Evolutionary conservation across 2,797 vertebrate species (phyloP).

Genomic region (Gorsachius magnificus): DNA sequence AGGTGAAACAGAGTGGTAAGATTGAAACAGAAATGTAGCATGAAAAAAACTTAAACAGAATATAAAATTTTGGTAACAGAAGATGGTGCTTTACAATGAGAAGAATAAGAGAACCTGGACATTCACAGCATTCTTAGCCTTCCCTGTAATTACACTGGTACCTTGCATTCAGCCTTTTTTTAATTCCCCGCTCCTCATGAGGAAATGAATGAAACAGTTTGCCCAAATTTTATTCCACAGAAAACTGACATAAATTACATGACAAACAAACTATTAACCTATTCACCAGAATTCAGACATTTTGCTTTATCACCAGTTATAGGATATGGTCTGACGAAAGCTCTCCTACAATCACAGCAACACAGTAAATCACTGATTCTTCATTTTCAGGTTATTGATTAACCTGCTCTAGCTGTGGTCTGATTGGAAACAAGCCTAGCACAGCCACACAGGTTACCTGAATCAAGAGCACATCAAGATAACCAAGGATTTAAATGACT

Average conservation of each 20-base stretch:
- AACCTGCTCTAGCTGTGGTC: neutral
- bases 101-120: neutral
- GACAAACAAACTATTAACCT: neutral
- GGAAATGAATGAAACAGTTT: neutral
- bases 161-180: neutral
- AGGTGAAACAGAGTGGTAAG: neutral
- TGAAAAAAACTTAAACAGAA: neutral
- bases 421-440: neutral
- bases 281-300: neutral
- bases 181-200: neutral
- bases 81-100: neutral
- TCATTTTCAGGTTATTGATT: neutral
- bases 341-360: neutral
- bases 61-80: neutral
- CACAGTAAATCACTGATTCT: neutral
- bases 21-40: neutral
- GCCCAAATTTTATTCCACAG: neutral
- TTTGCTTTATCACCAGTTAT: neutral
- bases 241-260: neutral
- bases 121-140: neutral
- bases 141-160: neutral
- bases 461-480: neutral
- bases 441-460: neutral
- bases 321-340: neutral
- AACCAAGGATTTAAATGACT: neutral